phyloP scores from a whole-genome alignment of 2,888 invertebrate genomes.

The Hedya salicella region DNA sequence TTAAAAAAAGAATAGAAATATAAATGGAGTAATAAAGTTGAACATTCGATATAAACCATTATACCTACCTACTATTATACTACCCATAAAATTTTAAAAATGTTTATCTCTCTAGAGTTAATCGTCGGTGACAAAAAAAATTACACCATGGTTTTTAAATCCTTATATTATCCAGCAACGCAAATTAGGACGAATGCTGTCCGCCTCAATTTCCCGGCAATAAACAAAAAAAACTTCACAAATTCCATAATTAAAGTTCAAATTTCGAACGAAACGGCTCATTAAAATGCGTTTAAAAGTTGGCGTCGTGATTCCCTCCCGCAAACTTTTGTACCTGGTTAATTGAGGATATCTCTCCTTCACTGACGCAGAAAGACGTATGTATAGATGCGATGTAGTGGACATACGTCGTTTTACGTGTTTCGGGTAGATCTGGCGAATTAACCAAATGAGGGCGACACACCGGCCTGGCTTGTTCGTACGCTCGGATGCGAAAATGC shows the following conservation, averaged over 20 bases:
- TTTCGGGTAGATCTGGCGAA: slow-evolving; percentile 53
- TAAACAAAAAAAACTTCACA: slow-evolving; percentile 12
- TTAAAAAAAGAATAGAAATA: too few species aligned
- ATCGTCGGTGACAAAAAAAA: too few species aligned
- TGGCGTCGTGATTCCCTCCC: slow-evolving; percentile 73
- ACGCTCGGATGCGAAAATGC: slow-evolving; percentile 48
- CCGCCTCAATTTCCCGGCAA: neutral
- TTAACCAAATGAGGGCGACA: slow-evolving; percentile 81
- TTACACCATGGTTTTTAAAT: too few species aligned
- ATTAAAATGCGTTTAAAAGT: slow-evolving; percentile 77
- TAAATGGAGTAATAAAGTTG: too few species aligned
- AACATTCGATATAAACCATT: too few species aligned
- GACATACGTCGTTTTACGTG: neutral
- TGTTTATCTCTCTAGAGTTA: too few species aligned
- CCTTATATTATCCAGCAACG: too few species aligned
- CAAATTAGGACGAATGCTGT: neutral
- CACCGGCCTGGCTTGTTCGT: slow-evolving; percentile 49
- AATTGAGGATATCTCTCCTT: slow-evolving; percentile 68
- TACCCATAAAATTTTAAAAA: too few species aligned
- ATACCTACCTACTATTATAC: too few species aligned
- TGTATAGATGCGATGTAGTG: neutral
- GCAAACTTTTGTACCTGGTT: slow-evolving; percentile 74
- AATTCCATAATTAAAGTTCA: slow-evolving; percentile 40
- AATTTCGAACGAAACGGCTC: slow-evolving; percentile 61
- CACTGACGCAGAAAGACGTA: neutral